These are phyloP conservation scores for Sminthurinus aureus DNA, from an alignment of 2,888 invertebrate species.

Conservation along the genomic window DNA sequence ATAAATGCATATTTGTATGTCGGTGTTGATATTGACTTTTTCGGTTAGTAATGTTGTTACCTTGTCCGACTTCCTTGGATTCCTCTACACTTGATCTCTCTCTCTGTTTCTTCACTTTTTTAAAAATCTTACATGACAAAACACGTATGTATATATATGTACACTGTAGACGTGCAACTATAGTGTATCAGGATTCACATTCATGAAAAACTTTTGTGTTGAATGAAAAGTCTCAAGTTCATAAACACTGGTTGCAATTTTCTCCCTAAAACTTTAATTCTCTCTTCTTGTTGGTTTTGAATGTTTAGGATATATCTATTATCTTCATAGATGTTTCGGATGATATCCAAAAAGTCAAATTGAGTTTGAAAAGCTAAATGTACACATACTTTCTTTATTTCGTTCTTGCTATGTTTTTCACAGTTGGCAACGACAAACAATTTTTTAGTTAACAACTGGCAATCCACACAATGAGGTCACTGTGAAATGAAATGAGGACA, in stretches of 20 bases:
- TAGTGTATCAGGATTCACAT: too few relatives aligned
- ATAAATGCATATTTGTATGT: neutral
- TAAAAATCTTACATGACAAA: neutral
- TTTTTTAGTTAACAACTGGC: constrained; percentile 28
- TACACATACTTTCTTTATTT: neutral
- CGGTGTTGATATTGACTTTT: neutral
- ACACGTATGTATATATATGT: neutral
- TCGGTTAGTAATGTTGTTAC: constrained; percentile 12
- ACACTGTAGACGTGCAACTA: too few relatives aligned
- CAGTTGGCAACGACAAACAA: constrained; percentile 13
- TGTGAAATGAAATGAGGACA: constrained; percentile 41
- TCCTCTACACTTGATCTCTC: neutral
- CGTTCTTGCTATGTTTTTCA: neutral
- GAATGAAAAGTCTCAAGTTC: constrained; percentile 7
- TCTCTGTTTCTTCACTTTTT: too few relatives aligned
- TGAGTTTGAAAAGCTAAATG: neutral
- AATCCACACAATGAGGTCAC: constrained; percentile 48
- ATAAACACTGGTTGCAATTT: constrained; percentile 3
- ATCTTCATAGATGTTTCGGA: too few relatives aligned
- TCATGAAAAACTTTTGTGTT: neutral
- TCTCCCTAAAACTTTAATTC: neutral
- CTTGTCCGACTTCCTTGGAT: constrained; percentile 51
- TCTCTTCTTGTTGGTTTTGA: neutral
- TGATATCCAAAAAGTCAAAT: too few relatives aligned
- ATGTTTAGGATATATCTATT: neutral